These are phyloP conservation scores for Hippasteria phrygiana DNA, from an alignment of 53 echinoderm and acorn worm species.

Conservation along the genomic window DNA sequence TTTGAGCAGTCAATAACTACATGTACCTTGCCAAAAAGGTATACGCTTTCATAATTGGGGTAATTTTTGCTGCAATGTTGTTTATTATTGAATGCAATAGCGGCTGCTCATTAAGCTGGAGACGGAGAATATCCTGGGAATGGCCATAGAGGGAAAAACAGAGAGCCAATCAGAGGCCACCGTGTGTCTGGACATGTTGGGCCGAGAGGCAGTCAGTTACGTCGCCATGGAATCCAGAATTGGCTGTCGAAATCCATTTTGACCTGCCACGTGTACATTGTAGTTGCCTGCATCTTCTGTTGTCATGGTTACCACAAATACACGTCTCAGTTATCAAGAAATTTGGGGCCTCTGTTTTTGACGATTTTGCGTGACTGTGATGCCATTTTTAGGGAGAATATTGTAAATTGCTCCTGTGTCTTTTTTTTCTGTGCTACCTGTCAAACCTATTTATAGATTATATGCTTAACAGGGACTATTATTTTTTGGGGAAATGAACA, in stretches of 20 bases:
- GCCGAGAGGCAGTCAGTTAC: background rate
- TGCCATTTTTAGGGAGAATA: no score
- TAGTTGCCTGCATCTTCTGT: background rate
- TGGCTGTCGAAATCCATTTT: background rate
- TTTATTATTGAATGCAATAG: background rate
- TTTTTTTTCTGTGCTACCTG: no score
- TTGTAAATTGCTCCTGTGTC: no score
- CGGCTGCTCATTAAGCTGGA: background rate
- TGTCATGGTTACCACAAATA: background rate
- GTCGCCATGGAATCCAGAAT: slow-evolving; percentile 37
- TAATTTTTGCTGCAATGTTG: background rate
- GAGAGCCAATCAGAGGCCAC: slow-evolving; percentile 1
- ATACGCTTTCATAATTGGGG: background rate
- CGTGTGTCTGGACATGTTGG: background rate
- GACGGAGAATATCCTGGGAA: background rate
- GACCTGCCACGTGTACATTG: background rate
- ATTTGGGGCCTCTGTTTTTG: no score
- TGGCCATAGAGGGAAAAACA: background rate
- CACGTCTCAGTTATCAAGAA: background rate
- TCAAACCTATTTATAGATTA: no score
- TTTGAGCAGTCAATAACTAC: no score
- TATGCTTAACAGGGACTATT: no score
- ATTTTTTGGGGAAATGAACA: no score
- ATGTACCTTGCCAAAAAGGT: background rate
- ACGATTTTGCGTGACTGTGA: no score